A percentile compares a stretch with the other conserved stretches of the same genome.
phyloP scores from a whole-genome alignment of 1,140 invertebrate genomes.

The Pomacea maculata region DNA sequence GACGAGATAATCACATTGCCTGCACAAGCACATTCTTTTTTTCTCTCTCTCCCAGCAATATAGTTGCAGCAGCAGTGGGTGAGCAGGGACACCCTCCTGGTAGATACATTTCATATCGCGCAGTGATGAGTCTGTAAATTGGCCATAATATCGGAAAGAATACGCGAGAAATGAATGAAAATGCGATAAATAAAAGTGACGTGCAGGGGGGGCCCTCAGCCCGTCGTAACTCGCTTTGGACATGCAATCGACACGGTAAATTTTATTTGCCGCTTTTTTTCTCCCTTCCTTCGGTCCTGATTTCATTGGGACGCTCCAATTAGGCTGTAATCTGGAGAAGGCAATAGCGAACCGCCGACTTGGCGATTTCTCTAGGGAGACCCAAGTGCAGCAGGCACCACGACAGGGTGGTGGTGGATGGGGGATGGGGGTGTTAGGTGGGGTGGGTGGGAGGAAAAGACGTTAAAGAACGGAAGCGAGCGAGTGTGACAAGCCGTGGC shows the following conservation, averaged over 20 bases:
- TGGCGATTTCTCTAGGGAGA: conserved; percentile 21
- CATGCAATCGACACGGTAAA: conserved; percentile 34
- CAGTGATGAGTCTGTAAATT: conserved; percentile 31
- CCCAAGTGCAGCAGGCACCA: conserved; percentile 1
- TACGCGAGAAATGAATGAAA: conserved; percentile 38
- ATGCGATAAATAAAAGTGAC: conserved; percentile 40
- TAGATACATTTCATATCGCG: conserved; percentile 16
- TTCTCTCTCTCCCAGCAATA: too few species aligned
- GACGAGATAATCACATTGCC: too few species aligned
- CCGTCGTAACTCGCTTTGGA: conserved; percentile 32
- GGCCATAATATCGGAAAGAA: conserved; percentile 41
- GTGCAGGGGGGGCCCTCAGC: conserved; percentile 23
- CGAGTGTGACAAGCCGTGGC: neutral
- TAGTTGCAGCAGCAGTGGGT: too few species aligned
- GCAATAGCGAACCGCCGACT: conserved; percentile 11
- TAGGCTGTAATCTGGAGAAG: conserved; percentile 33
- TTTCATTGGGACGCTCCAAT: conserved; percentile 42
- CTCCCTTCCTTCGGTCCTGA: conserved; percentile 24
- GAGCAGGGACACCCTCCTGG: neutral
- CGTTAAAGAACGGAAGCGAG: neutral
- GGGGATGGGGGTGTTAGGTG: neutral
- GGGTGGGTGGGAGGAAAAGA: neutral
- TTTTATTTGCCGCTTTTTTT: conserved; percentile 40
- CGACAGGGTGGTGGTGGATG: neutral
- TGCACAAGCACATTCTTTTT: too few species aligned